Evolutionary conservation across 2,888 invertebrate genomes (phyloP), one percentile per base, ranked within the genome.

Genomic region (Harpalus rufipes): DNA sequence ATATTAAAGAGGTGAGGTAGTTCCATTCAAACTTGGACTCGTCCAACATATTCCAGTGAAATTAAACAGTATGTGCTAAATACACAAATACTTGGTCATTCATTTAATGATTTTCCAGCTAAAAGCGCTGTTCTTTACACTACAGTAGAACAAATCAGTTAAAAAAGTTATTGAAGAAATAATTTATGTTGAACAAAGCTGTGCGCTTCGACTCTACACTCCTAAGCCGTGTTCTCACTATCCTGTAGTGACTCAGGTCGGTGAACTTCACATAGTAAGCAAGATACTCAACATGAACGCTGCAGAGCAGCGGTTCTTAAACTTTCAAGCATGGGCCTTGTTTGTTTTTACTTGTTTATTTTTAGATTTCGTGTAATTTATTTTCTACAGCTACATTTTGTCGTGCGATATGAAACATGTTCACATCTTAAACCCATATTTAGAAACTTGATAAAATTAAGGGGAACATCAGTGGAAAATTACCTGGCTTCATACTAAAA

Each of bases 1-100:
- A 63, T 21, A 63, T 25, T 63, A 61, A 59, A 59, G 63, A 63
- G 25, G 25, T 63, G 12, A 63, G 21, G 21, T 21, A 63, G 63
- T 10, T 18, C 25, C 14, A 18, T 63, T 63, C 12, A 12, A 63
- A 12, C 63, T 18, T 63, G 63, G 25, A 63, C 63, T 63, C 63
- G 25, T 63, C 63, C 63, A 18, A 21, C 63, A 51, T 51, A 51
- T 51, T 51, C 44, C 44, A 51, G 44, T 51, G 44, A 51, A 51
- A 51, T 51, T 51, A 12, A 12, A 51, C 44, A 51, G 44, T 51
- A 8, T 12, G 44, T 51, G 44, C 12, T 51, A 51, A 51, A 51
- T 51, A 51, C 44, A 51, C 44, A 51, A 51, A 51, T 51, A 12
- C 44, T 51, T 12, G 10, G 12, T 51, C 12, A 51, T 12, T 51